These are phyloP conservation scores for Ondatra zibethicus DNA, from an alignment of 2,113 vertebrate genomes.

Conservation along the genomic window DNA sequence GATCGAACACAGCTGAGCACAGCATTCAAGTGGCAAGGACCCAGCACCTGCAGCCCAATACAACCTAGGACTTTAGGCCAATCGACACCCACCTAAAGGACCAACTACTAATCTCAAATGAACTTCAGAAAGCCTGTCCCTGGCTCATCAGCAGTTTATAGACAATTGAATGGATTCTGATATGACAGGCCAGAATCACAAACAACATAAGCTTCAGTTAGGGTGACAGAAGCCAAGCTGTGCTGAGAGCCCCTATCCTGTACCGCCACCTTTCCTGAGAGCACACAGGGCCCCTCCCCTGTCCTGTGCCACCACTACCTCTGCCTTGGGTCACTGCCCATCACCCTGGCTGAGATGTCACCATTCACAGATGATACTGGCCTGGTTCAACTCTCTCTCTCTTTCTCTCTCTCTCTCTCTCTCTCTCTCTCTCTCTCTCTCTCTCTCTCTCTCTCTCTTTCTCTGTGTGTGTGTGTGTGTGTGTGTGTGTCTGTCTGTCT, in stretches of 20 bases:
- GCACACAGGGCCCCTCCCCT: fast-evolving
- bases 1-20: neutral
- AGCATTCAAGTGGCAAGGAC: fast-evolving
- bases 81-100: fast-evolving
- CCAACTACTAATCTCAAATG: neutral
- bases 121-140: fast-evolving
- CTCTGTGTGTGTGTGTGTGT: fast-evolving
- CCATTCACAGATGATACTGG: fast-evolving
- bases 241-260: fast-evolving
- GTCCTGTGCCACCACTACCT: neutral
- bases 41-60: fast-evolving
- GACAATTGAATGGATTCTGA: fast-evolving
- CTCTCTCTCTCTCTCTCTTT: no score
- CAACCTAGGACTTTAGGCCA: fast-evolving
- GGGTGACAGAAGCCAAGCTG: fast-evolving
- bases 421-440: no score
- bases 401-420: no score
- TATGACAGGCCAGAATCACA: neutral
- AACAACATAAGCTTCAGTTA: fast-evolving
- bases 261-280: fast-evolving
- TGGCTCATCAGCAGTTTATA: fast-evolving
- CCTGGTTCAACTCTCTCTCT: fast-evolving
- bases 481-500: neutral
- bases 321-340: neutral
- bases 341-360: fast-evolving